Evolutionary conservation across 2,888 invertebrate species (phyloP), one percentile per base, ranked within the genome.

Genomic region (Drosophila mimetica): DNA sequence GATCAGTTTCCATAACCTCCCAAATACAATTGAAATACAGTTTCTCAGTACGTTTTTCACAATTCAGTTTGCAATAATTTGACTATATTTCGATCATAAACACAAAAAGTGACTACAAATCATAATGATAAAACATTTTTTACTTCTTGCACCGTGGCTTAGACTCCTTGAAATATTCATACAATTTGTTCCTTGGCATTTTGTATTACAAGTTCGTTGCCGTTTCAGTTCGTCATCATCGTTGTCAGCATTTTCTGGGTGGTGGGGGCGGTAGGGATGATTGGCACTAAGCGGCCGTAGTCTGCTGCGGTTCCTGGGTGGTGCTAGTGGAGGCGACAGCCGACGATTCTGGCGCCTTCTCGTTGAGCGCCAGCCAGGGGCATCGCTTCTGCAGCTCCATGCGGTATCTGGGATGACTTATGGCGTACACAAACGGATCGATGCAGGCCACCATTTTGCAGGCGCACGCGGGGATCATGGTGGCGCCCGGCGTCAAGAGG

Each of bases 361-460:
- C 95, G 75, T 94, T 93, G 55, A 95, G 95, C 70, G 95, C 95
- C 69, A 95, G 91, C 92, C 92, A 97, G 8, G 96, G 96, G 90
- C 97, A 94, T 53, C 95, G 94, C 70, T 95, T 95, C 88, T 96
- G 95, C 61, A 97, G 92, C 91, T 97, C 97, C 91, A 95, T 92
- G 80, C 97, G 94, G 93, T 96, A 96, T 92, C 94, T 95, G 5
- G 97, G 97, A 93, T 98, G 98, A 89, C 96, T 97, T 78, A 97
- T 96, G 4, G 97, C 97, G 85, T 97, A 97, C 2, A 97, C 95
- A 93, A 97, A 97, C 0, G 98, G 98, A 92, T 98, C 97, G 88
- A 97, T 94, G 91, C 97, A 97, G 0, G 98, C 97, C 0, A 97
- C 97, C 54, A 95, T 93, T 93, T 98, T 98, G 88, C 97, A 97